Conservation (phyloP, 2,113 vertebrate genomes). For the Nerophis lumbriciformis region DNA sequence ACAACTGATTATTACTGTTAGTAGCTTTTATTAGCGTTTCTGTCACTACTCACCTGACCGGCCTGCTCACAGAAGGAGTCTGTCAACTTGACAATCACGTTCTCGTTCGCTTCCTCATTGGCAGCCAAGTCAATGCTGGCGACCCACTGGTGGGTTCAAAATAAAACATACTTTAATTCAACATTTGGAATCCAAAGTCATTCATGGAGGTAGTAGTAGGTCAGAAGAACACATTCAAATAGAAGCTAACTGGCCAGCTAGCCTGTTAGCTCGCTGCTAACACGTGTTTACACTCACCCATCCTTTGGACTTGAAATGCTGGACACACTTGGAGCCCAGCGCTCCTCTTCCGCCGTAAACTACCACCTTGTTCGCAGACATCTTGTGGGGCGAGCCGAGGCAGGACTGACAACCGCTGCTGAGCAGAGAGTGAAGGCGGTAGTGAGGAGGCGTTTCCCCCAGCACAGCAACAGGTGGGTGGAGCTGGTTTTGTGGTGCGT, state of each 20-base stretch:
- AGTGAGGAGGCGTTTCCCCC: conserved; percentile 17
- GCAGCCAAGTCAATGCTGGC: conserved; percentile 82
- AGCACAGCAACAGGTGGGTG: not conserved
- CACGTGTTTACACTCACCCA: conserved; percentile 75
- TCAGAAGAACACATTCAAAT: not conserved
- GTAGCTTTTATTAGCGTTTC: too few species aligned
- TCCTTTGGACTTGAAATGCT: conserved; percentile 76
- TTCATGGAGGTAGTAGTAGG: too few species aligned
- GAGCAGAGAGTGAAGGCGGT: conserved; percentile 12
- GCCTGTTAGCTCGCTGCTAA: not conserved
- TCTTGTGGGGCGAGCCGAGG: not conserved
- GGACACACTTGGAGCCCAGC: conserved; percentile 82
- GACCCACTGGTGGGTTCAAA: conserved; percentile 78
- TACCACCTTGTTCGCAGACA: conserved; percentile 73
- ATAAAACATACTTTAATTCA: not conserved
- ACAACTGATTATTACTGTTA: too few species aligned
- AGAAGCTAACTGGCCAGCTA: not conserved
- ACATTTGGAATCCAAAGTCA: not conserved
- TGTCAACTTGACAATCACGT: conserved; percentile 75
- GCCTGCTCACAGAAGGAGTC: conserved; percentile 87
- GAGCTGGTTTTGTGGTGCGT: not conserved
- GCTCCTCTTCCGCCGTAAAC: conserved; percentile 87
- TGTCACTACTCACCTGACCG: conserved; percentile 75
- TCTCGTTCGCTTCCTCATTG: conserved; percentile 84
- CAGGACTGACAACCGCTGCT: not conserved